Conservation (phyloP, 1,140 invertebrate genomes). For the Bombus balteatus region DNA sequence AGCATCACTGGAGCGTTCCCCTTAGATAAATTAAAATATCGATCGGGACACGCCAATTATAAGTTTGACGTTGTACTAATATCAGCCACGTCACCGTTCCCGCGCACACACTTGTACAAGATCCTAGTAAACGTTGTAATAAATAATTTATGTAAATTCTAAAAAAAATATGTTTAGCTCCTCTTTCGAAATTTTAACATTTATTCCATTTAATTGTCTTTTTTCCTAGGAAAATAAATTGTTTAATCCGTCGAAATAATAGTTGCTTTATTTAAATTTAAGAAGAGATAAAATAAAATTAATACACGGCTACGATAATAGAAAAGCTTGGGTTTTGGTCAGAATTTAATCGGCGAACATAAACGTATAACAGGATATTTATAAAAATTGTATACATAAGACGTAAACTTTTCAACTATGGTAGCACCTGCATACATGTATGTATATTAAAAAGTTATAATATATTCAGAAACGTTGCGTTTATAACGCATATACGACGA, state of each 20-base stretch:
- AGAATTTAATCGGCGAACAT: no score
- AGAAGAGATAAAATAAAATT: no score
- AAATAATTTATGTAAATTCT: constrained; percentile 44
- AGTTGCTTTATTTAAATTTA: no score
- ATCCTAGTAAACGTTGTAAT: constrained; percentile 54
- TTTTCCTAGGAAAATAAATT: no score
- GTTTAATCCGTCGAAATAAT: no score
- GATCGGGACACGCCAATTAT: constrained; percentile 81
- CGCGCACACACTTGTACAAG: constrained; percentile 52
- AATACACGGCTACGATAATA: no score
- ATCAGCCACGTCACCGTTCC: constrained; percentile 68
- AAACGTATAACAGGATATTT: no score
- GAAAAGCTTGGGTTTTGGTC: no score
- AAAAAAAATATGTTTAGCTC: background rate
- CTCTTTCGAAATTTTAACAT: background rate
- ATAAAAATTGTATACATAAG: no score
- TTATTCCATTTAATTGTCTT: background rate
- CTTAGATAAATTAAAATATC: constrained; percentile 82
- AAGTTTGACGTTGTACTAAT: constrained; percentile 79
- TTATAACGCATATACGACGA: background rate
- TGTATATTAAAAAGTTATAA: no score
- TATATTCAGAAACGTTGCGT: background rate
- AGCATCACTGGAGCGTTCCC: constrained; percentile 75
- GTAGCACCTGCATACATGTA: no score
- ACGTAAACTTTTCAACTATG: no score